Evolutionary conservation across 2,113 vertebrate genomes (phyloP).

Genomic region (Ramphastos sulfuratus): DNA sequence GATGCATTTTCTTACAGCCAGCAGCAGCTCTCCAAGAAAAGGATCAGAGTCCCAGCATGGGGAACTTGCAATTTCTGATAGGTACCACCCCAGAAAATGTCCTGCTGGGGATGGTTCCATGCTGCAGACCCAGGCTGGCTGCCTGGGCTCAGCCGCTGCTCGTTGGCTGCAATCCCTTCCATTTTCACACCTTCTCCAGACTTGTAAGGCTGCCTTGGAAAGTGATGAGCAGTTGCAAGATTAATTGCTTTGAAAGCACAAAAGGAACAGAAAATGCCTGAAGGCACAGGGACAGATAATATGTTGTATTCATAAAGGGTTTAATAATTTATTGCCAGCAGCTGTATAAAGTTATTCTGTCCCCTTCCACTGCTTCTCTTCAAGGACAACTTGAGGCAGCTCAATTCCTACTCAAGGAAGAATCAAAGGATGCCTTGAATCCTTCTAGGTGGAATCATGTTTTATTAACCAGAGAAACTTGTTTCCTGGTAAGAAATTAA

Average conservation of each 20-base stretch:
- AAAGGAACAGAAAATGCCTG: conserved; percentile 50
- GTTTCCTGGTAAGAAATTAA: conserved; percentile 5
- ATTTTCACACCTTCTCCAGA: conserved; percentile 1
- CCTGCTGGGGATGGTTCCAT: background rate
- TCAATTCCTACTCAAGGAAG: background rate
- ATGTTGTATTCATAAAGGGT: conserved; percentile 41
- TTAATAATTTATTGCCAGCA: conserved; percentile 59
- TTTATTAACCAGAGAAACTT: conserved; percentile 17
- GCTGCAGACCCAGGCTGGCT: background rate
- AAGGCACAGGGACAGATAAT: conserved; percentile 15
- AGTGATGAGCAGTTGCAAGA: background rate
- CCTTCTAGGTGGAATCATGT: background rate
- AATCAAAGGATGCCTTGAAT: background rate
- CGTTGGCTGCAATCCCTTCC: background rate
- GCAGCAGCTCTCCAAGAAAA: background rate
- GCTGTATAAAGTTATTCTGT: conserved; percentile 33
- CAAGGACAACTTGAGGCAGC: conserved; percentile 6
- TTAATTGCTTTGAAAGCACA: conserved; percentile 57
- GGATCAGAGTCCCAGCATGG: background rate
- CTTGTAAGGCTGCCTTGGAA: background rate
- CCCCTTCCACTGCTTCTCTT: conserved; percentile 1
- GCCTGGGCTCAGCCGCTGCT: background rate
- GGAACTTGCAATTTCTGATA: background rate
- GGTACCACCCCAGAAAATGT: background rate
- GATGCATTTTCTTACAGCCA: background rate